Conservation (phyloP, 2,797 vertebrate genomes). For the Gymnoscopelus braueri region DNA sequence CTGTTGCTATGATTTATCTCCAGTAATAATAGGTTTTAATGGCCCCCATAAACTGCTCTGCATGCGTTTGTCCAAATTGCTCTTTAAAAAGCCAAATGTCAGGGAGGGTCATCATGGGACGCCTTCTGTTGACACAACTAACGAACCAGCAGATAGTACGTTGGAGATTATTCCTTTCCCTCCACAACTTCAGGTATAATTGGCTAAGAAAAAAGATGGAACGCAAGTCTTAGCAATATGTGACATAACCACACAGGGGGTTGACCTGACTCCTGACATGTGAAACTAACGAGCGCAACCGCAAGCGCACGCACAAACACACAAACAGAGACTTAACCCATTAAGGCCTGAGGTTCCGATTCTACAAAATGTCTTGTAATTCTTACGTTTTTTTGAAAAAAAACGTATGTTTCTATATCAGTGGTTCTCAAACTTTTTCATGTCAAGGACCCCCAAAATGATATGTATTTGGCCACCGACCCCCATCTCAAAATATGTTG, state of each 20-base stretch:
- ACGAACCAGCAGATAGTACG: neutral
- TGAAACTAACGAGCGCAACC: neutral
- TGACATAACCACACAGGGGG: constrained; percentile 28
- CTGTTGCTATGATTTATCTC: neutral
- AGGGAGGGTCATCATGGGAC: neutral
- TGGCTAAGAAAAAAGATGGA: neutral
- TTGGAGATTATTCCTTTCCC: constrained; percentile 27
- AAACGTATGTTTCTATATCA: no score
- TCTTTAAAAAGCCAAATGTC: neutral
- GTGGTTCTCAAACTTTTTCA: no score
- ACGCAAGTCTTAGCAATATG: constrained; percentile 19
- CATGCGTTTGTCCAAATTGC: neutral
- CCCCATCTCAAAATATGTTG: no score
- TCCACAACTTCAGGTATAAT: constrained; percentile 19
- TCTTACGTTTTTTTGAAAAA: no score
- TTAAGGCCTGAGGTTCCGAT: no score
- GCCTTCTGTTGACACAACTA: constrained; percentile 8
- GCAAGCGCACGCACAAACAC: neutral
- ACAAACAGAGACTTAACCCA: constrained; percentile 9
- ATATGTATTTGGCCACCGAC: no score
- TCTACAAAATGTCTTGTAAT: no score
- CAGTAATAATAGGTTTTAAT: constrained; percentile 30
- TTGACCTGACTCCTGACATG: neutral
- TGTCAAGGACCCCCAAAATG: no score
- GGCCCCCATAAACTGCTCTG: constrained; percentile 8